Conservation (phyloP, 2,888 invertebrate genomes). For the Catocala sponsa region DNA sequence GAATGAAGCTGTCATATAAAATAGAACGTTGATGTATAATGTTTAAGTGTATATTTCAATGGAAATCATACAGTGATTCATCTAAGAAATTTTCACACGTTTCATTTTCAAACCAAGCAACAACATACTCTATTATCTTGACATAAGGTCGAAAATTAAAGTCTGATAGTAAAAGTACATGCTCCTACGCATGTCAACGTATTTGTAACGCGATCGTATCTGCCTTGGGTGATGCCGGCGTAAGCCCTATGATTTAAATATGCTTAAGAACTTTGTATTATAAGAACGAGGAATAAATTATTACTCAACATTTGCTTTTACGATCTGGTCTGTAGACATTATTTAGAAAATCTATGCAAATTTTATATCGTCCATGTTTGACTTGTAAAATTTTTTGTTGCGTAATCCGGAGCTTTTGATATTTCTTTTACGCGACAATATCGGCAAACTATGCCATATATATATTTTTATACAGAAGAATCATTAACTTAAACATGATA, state of each 20-base stretch:
- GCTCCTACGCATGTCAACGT: constrained; percentile 79
- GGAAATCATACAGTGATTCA: constrained; percentile 19
- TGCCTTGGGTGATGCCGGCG: constrained; percentile 67
- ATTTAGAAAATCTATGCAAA: not conserved
- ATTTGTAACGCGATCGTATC: constrained; percentile 70
- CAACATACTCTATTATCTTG: constrained; percentile 1
- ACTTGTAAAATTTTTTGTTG: too few species aligned
- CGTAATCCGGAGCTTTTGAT: too few species aligned
- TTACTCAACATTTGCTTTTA: constrained; percentile 7
- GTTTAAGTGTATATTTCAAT: not conserved
- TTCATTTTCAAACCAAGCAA: constrained; percentile 6
- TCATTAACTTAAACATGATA: too few species aligned
- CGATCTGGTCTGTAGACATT: not conserved
- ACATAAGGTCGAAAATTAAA: constrained; percentile 21
- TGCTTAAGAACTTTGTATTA: constrained; percentile 53
- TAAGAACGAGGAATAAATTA: constrained; percentile 24
- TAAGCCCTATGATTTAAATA: constrained; percentile 65
- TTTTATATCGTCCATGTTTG: not conserved
- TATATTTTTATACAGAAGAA: too few species aligned
- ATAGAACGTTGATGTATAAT: accelerated
- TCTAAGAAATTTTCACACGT: constrained; percentile 25
- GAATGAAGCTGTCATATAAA: constrained; percentile 1
- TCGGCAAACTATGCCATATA: too few species aligned
- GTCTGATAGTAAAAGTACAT: constrained; percentile 36
- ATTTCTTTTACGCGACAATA: too few species aligned